A percentile compares a stretch with the other conserved stretches of the same genome.
phyloP scores from a whole-genome alignment of 2,113 vertebrate genomes.

The Zosterops borbonicus region DNA sequence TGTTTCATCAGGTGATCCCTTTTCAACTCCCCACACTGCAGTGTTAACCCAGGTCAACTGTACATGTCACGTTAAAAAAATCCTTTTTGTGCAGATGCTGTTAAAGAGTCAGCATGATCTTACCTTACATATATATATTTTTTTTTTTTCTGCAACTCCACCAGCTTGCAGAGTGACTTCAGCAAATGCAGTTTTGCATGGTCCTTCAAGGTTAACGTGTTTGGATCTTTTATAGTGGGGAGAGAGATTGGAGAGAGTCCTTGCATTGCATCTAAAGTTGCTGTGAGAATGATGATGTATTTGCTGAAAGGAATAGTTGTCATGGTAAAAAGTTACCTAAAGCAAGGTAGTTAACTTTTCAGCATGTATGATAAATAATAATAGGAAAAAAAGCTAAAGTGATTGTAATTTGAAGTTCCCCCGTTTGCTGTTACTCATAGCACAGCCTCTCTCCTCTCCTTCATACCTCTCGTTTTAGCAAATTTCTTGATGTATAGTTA shows the following conservation, averaged over 20 bases:
- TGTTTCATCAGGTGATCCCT: conserved; percentile 43
- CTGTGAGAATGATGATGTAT: background rate
- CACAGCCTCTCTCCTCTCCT: background rate
- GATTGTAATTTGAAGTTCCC: background rate
- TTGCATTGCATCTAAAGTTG: background rate
- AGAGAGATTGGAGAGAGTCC: background rate
- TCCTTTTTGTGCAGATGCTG: background rate
- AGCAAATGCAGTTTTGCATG: background rate
- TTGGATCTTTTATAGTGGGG: background rate
- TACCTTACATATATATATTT: background rate
- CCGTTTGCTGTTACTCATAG: background rate
- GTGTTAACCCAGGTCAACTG: background rate
- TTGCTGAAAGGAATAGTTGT: background rate
- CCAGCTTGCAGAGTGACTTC: background rate
- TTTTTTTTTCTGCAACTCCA: background rate
- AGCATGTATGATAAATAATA: background rate
- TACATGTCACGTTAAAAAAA: background rate
- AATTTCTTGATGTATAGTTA: background rate
- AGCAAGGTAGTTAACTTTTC: background rate
- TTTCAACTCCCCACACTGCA: background rate
- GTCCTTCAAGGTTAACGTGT: background rate
- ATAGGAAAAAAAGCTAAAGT: background rate
- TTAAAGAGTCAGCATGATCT: background rate
- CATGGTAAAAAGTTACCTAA: background rate
- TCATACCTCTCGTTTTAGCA: background rate